These are phyloP conservation scores for Spicauda simplicius DNA, from an alignment of 2,888 invertebrate genomes.

Conservation along the genomic window DNA sequence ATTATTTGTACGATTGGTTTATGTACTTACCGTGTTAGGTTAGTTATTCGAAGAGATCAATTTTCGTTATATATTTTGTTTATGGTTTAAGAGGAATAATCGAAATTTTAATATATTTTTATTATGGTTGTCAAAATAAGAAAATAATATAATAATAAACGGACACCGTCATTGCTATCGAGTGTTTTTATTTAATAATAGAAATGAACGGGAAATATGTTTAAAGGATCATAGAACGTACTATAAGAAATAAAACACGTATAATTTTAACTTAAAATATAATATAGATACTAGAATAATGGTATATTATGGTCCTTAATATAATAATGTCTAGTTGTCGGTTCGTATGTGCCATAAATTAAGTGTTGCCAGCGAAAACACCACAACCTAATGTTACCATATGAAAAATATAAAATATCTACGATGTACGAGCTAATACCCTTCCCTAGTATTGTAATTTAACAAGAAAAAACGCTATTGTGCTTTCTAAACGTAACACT, in stretches of 20 bases:
- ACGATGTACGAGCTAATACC: slow-evolving; percentile 59
- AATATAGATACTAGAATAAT: neutral
- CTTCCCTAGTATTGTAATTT: slow-evolving; percentile 70
- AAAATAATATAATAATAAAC: slow-evolving; percentile 18
- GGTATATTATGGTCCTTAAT: slow-evolving; percentile 74
- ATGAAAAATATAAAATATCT: slow-evolving; percentile 53
- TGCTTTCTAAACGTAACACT: slow-evolving; percentile 73
- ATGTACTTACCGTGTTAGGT: slow-evolving; percentile 70
- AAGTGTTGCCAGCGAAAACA: slow-evolving; percentile 80
- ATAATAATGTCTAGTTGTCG: slow-evolving; percentile 70
- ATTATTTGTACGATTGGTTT: slow-evolving; percentile 72
- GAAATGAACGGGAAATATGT: slow-evolving; percentile 5
- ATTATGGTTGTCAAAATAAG: slow-evolving; percentile 25
- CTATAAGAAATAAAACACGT: neutral
- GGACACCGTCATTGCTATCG: slow-evolving; percentile 13
- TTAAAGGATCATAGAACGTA: neutral
- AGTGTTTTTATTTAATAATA: slow-evolving; percentile 25
- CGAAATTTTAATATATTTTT: slow-evolving; percentile 28
- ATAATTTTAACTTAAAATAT: neutral
- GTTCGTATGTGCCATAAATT: slow-evolving; percentile 78
- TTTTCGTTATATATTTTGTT: slow-evolving; percentile 45
- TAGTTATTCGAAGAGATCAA: slow-evolving; percentile 45
- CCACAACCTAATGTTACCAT: slow-evolving; percentile 80
- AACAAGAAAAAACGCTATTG: slow-evolving; percentile 67
- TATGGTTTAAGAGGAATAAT: slow-evolving; percentile 36